Base-by-base conservation (phyloP, 1,140 invertebrate genomes). In the Philaenus spumarius region DNA sequence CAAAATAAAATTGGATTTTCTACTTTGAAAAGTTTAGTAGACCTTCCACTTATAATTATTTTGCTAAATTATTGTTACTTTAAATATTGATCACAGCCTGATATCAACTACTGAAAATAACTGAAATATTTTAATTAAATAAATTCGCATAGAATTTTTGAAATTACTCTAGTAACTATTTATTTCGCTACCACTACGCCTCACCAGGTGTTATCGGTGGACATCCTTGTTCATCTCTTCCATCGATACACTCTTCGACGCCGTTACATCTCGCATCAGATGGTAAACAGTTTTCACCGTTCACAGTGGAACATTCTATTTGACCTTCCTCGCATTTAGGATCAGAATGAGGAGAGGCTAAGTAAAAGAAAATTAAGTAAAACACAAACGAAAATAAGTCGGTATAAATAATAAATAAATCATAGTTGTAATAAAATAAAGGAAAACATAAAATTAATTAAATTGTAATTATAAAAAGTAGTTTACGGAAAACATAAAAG, bases 211-310 rank as follows among this genome's bases (percentile, higher is more conserved):
- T 5, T 42, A 3, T 42, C 2, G 19, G n/a, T 30, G 50, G 50
- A 39, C 75, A 77, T 17, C 68, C 70, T 5, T 64, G 22, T 68
- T 82, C 80, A 64, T 81, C 80, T 19, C 74, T 74, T 26, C 69
- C 67, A 56, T 81, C 79, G 5, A 60, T 54, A 65, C 82, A 83
- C 55, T 83, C 75, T n/a, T 53, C 2, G 0, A 64, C 37, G 19
- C 72, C 68, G 43, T 79, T 71, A 60, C 79, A 80, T 17, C 72
- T 70, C 15, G 69, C 70, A 47, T 74, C 68, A 61, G 72, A 63
- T 37, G 74, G 68, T 35, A 84, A 74, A 68, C 82, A 85, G 55
- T 69, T 63, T 40, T 80, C 80, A 59, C 72, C 71, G 15, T 72
- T 50, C 48, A 46, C 45, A 70, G 57, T 56, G 67, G 51, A 46